Evolutionary conservation across 2,113 vertebrate species (phyloP).

Genomic region (Lathamus discolor): DNA sequence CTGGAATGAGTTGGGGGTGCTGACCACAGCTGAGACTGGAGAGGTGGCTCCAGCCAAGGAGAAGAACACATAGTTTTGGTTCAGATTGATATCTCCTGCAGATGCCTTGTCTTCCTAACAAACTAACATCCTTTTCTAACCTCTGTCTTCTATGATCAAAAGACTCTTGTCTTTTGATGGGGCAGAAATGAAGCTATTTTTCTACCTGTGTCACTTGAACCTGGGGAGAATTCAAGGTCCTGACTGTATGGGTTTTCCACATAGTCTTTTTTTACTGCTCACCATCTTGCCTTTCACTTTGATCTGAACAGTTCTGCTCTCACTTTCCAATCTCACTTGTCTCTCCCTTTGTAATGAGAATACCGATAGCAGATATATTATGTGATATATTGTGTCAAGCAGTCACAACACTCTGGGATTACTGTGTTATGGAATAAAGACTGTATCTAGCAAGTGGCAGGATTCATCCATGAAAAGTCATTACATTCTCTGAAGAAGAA

Average conservation of each 20-base stretch:
- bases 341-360: constrained; percentile 23
- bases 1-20: background rate
- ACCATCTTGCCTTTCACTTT: constrained; percentile 4
- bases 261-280: background rate
- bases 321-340: constrained; percentile 27
- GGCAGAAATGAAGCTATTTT: background rate
- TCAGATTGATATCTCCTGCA: background rate
- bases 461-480: background rate
- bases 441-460: background rate
- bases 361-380: background rate
- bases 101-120: constrained; percentile 9
- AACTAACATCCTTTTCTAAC: background rate
- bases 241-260: constrained; percentile 9
- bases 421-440: background rate
- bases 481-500: background rate
- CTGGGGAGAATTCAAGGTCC: background rate
- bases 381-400: background rate
- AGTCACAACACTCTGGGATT: background rate
- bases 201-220: background rate
- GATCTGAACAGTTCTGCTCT: constrained; percentile 15
- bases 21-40: background rate
- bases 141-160: background rate
- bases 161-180: background rate
- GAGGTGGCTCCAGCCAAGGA: background rate
- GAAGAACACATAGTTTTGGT: background rate